Conservation (phyloP, 2,797 vertebrate species). For the Semotilus atromaculatus region DNA sequence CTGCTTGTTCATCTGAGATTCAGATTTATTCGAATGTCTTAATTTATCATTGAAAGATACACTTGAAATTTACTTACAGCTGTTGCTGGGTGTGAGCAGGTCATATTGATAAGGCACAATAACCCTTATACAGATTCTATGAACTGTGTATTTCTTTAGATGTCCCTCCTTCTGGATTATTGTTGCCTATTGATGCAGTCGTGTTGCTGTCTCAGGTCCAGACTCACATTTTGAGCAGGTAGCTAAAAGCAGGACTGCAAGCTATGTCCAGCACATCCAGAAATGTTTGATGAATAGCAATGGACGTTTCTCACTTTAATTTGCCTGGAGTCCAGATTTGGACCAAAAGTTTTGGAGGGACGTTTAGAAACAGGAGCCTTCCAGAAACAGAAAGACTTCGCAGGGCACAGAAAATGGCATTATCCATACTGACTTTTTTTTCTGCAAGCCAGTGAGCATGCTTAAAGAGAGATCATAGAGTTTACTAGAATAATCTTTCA, state of each 20-base stretch:
- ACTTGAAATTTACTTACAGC: neutral
- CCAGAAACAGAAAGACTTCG: neutral
- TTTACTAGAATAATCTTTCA: neutral
- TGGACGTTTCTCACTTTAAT: constrained; percentile 1
- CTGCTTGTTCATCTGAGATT: neutral
- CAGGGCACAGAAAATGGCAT: neutral
- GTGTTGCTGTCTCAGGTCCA: neutral
- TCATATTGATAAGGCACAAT: neutral
- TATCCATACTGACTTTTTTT: neutral
- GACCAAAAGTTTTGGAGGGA: neutral
- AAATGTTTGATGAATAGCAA: constrained; percentile 6
- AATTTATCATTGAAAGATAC: neutral
- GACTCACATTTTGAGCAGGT: neutral
- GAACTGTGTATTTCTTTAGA: neutral
- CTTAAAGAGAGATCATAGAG: neutral
- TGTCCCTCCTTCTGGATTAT: neutral
- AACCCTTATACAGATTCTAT: neutral
- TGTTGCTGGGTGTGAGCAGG: neutral
- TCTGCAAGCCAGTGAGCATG: neutral
- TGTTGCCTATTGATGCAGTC: neutral
- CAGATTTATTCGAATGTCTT: neutral
- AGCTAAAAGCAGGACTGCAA: neutral
- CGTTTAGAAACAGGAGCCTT: neutral
- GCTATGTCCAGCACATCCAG: neutral
- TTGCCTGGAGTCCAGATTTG: neutral